phyloP scores from a whole-genome alignment of 2,888 invertebrate species.

The Sphaerophoria rueppellii region DNA sequence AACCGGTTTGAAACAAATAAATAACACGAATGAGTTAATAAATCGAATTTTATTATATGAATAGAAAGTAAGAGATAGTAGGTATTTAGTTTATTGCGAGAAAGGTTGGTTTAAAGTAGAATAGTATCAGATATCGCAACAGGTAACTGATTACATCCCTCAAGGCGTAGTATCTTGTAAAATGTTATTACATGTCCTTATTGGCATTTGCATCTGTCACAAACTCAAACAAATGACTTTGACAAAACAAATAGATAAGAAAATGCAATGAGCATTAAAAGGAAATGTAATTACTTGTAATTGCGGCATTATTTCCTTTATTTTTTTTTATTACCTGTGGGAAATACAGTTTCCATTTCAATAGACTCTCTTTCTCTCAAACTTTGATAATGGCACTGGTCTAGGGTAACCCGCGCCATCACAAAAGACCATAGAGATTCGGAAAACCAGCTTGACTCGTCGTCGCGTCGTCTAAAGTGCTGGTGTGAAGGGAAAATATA shows the following conservation, averaged over 20 bases:
- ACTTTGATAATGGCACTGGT: conserved; percentile 5
- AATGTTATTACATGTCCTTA: no score
- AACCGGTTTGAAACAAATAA: conserved; percentile 30
- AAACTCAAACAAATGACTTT: no score
- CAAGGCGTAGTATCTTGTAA: not conserved
- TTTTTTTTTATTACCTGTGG: conserved; percentile 31
- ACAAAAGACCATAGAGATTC: conserved; percentile 28
- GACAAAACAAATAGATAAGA: not conserved
- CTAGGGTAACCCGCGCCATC: not conserved
- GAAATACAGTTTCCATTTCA: conserved; percentile 56
- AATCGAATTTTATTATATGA: conserved; percentile 34
- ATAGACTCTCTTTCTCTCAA: conserved; percentile 25
- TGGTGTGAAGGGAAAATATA: conserved; percentile 32
- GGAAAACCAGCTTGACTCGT: not conserved
- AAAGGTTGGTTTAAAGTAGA: conserved; percentile 8
- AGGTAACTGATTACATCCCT: conserved; percentile 10
- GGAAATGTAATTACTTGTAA: conserved; percentile 41
- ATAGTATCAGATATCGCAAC: conserved; percentile 21
- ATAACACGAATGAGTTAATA: conserved; percentile 50
- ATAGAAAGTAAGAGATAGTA: conserved; percentile 43
- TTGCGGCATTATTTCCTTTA: conserved; percentile 41
- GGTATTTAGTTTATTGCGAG: not conserved
- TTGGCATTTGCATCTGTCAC: no score
- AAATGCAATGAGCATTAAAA: conserved; percentile 32
- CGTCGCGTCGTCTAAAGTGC: no score